Base-by-base conservation (phyloP, 2,888 invertebrate species). In the Chaitophorus viminalis region DNA sequence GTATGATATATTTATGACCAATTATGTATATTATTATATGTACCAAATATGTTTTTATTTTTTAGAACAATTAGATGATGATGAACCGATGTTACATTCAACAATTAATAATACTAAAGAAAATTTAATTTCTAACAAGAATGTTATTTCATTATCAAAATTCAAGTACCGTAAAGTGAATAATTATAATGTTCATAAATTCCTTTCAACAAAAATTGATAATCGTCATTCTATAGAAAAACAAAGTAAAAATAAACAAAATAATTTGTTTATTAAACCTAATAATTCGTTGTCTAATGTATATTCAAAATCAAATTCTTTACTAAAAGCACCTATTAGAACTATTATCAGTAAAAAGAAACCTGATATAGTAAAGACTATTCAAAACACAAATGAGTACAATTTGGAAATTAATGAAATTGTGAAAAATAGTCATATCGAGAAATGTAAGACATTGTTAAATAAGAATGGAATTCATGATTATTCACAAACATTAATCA, bases 61-160 rank as follows among this genome's bases (percentile, higher is more conserved):
- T 86, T 72, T 74, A 87, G 86, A 87, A 18, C 86, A 87, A n/a
- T 39, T 87, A 60, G 79, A 87, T 21, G 78, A 86, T 72, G 86
- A 86, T 72, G 86, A 60, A 87, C 72, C 79, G 25, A 79, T 36
- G 25, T 39, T 79, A 31, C 36, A 74, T 36, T 9, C 25, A 46
- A 72, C 25, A 25, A 25, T 14, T 2, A 36, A 65, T 65, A 76
- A 87, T 79, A 31, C 25, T 6, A 79, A 87, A 87, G 79, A 87
- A 54, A 87, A 87, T 79, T 11, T 65, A 17, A 52, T 70, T 14
- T 65, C 31, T 36, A 79, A 79, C 60, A 79, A 60, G 0, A 74
- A 87, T 79, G 25, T 72, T 60, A 31, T 79, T 36, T 39, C 65
- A 17, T 36, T 54, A 29, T 87, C 86, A 36, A 87, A 87, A 39